Percentiles rank a stretch among this genome's conserved stretches.
These are phyloP conservation scores for Fistularia tabacaria DNA, from an alignment of 2,797 vertebrate genomes.

Conservation along the genomic window DNA sequence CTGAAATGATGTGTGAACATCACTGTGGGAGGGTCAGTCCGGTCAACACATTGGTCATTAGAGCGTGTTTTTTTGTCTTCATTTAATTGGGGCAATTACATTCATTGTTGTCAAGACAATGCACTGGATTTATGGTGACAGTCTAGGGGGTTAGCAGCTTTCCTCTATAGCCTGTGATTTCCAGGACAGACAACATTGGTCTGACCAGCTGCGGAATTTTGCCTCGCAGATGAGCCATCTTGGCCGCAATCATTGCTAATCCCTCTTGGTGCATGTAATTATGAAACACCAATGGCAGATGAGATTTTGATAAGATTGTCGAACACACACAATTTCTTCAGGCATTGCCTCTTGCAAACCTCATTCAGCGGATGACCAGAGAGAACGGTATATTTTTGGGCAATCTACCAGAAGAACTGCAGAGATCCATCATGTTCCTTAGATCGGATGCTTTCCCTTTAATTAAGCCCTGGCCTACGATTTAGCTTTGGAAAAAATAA, in stretches of 20 bases:
- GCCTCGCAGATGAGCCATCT: constrained; percentile 25
- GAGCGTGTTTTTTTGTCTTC: not conserved
- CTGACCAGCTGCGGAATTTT: constrained; percentile 27
- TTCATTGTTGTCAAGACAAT: not conserved
- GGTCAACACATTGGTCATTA: not conserved
- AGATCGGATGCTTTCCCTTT: constrained; percentile 18
- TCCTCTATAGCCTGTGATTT: constrained; percentile 11
- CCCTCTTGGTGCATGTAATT: constrained; percentile 10
- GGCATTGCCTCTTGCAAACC: constrained; percentile 7
- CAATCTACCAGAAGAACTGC: constrained; percentile 6
- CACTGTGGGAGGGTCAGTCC: not conserved
- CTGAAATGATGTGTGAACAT: not conserved
- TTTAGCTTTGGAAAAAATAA: constrained; percentile 15
- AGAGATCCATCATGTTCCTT: constrained; percentile 10
- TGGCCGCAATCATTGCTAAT: constrained; percentile 19
- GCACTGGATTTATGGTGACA: no score
- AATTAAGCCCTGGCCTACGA: constrained; percentile 25
- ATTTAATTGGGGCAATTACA: not conserved
- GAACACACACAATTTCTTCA: constrained; percentile 1
- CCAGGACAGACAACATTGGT: constrained; percentile 10
- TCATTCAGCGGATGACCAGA: constrained; percentile 1
- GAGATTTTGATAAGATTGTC: constrained; percentile 6
- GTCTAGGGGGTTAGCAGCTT: no score
- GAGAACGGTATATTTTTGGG: constrained; percentile 4
- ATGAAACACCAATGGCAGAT: constrained; percentile 13